phyloP scores from a whole-genome alignment of 2,797 vertebrate genomes.

The Cyprinella venusta region DNA sequence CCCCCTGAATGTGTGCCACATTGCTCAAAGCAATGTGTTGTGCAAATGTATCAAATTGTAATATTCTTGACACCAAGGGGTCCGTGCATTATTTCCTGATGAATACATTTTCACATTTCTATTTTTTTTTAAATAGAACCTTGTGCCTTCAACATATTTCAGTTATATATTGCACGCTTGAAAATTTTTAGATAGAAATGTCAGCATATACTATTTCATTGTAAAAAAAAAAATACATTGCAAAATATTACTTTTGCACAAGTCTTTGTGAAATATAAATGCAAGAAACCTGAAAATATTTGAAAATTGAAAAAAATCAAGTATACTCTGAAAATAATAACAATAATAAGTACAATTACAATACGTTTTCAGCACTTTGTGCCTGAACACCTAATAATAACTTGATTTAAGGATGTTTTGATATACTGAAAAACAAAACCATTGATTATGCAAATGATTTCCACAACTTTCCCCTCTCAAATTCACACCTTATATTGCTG shows the following conservation, averaged over 20 bases:
- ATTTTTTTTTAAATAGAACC: constrained; percentile 6
- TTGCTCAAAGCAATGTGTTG: constrained; percentile 39
- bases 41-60: constrained; percentile 32
- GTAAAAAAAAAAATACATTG: background rate
- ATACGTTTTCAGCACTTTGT: too few species aligned
- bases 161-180: constrained; percentile 6
- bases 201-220: background rate
- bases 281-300: background rate
- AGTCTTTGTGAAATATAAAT: background rate
- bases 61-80: constrained; percentile 23
- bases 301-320: background rate
- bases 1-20: constrained; percentile 17
- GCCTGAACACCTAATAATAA: too few species aligned
- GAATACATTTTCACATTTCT: constrained; percentile 28
- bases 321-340: background rate
- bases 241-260: background rate
- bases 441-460: background rate
- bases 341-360: too few species aligned
- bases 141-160: constrained; percentile 15
- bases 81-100: constrained; percentile 14
- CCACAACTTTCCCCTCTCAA: background rate
- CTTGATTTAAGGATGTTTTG: background rate
- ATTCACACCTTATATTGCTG: background rate
- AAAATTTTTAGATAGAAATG: constrained; percentile 5
- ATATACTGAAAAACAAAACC: background rate